Base-by-base conservation (phyloP, 2,113 vertebrate genomes). In the Charadrius vociferus region DNA sequence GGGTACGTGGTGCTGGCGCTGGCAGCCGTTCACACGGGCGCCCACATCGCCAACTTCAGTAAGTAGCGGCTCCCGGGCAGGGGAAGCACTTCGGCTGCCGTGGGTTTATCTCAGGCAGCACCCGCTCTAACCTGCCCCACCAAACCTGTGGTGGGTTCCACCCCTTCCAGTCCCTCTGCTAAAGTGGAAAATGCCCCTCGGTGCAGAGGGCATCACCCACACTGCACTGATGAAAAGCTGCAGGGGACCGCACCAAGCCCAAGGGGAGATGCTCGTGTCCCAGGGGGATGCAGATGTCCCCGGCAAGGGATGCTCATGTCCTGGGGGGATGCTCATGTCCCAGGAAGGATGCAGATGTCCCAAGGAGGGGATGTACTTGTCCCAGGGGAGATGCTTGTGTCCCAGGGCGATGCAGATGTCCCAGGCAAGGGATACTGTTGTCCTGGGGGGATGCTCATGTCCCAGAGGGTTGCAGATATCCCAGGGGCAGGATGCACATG, bases 31-130 rank as follows among this genome's bases (percentile, higher is more conserved):
- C 99, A 99, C 98, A 98, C 98, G 0, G 80, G 66, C 1, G 98
- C 99, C 3, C 99, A 99, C 56, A 0, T 99, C 66, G 89, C 97
- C 68, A 99, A 99, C 96, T 98, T 98, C 17, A 98, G 99, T 99
- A 98, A 98, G 97, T 89, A 43, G 20, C 43, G n/a, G 43, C 15
- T 30, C 62, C 19, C 1, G 2, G 39, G 20, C 24, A 3, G 37
- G 18, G 36, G 20, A 21, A 18, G 8, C 30, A 36, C 26, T 22
- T 36, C 0, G 3, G 41, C 22, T 32, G 52, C 43, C 0, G 1
- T 1, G 34, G 26, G 32, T 19, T 45, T 21, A 9, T 26, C 34
- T 59, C 0, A 3, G 43, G 50, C 71, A 26, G 6, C n/a, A 14
- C 20, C 67, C 1, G 1, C 52, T 16, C n/a, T 4, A 30, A 61